phyloP scores from a whole-genome alignment of 2,797 vertebrate genomes.

The Phoxinus dragarum region DNA sequence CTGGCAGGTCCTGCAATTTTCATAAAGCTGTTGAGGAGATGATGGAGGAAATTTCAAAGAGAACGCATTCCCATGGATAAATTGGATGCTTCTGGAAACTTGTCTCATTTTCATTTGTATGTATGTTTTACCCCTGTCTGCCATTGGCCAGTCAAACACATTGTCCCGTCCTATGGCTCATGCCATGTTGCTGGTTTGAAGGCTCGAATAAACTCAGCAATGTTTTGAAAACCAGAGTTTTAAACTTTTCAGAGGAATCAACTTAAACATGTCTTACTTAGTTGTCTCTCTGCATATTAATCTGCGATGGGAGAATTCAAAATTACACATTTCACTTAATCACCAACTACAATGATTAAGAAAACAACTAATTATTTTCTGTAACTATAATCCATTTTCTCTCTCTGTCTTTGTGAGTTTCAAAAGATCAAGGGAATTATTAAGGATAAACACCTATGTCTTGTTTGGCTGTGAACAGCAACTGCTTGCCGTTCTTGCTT shows the following conservation, averaged over 20 bases:
- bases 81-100: neutral
- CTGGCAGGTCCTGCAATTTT: neutral
- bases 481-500: slow-evolving; percentile 31
- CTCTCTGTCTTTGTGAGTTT: neutral
- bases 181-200: too few species aligned
- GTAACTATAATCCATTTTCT: neutral
- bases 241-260: too few species aligned
- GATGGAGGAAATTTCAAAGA: slow-evolving; percentile 22
- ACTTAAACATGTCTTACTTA: neutral
- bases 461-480: slow-evolving; percentile 22
- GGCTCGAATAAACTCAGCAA: neutral
- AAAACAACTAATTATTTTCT: neutral
- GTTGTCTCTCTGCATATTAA: neutral
- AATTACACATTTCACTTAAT: neutral
- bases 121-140: neutral
- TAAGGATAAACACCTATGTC: slow-evolving; percentile 13
- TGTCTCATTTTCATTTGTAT: too few species aligned
- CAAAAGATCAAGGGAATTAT: slow-evolving; percentile 1
- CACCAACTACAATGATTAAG: neutral
- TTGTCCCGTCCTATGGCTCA: too few species aligned
- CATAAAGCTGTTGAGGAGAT: neutral
- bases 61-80: neutral
- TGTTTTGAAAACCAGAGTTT: neutral
- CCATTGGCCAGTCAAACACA: neutral
- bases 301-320: neutral